Evolutionary conservation across 2,888 invertebrate genomes (phyloP).

Genomic region (Sceliomorpha sp.): DNA sequence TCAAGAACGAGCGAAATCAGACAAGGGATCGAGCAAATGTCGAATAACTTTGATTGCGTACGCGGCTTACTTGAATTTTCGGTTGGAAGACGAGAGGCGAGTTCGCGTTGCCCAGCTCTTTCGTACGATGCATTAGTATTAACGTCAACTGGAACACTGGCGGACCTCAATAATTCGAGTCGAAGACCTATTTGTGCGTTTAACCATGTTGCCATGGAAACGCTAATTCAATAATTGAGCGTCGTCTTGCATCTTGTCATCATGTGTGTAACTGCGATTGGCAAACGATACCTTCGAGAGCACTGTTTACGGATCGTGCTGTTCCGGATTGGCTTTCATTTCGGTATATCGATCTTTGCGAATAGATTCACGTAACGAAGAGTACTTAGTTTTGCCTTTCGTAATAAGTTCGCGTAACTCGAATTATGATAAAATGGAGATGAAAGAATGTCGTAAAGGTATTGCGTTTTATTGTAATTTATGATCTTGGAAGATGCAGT

Average conservation of each 20-base stretch:
- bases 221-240: slow-evolving; percentile 71
- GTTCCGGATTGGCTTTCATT: slow-evolving; percentile 37
- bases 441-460: too few relatives aligned
- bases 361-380: neutral
- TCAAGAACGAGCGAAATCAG: too few relatives aligned
- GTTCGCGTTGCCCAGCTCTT: slow-evolving; percentile 10
- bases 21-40: too few relatives aligned
- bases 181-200: slow-evolving; percentile 57
- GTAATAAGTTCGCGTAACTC: too few relatives aligned
- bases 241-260: slow-evolving; percentile 46
- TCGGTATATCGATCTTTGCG: slow-evolving; percentile 25
- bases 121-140: slow-evolving; percentile 6
- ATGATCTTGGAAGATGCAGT: too few relatives aligned
- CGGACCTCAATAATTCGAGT: slow-evolving; percentile 58
- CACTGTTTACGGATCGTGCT: slow-evolving; percentile 22
- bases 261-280: slow-evolving; percentile 44
- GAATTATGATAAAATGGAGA: neutral
- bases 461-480: neutral
- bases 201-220: slow-evolving; percentile 65
- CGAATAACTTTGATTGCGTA: too few relatives aligned
- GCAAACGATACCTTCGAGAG: slow-evolving; percentile 35
- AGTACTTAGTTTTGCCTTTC: too few relatives aligned
- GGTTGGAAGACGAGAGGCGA: too few relatives aligned
- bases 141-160: slow-evolving; percentile 34
- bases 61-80: too few relatives aligned